phyloP scores from a whole-genome alignment of 2,797 vertebrate genomes.

The Tapirus indicus region DNA sequence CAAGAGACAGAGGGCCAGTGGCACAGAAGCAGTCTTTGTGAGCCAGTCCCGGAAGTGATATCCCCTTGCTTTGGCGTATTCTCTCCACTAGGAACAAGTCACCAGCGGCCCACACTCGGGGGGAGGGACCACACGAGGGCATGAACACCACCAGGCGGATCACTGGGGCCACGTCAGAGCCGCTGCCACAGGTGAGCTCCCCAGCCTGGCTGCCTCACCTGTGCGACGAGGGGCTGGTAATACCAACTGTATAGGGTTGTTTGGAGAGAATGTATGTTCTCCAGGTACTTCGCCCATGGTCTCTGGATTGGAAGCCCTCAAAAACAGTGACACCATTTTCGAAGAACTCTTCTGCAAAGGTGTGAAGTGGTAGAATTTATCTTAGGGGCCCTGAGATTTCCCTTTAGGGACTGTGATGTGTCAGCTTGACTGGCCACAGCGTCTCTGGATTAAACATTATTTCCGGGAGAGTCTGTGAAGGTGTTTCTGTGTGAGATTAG shows the following conservation, averaged over 20 bases:
- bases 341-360: neutral
- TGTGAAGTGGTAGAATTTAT: neutral
- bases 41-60: neutral
- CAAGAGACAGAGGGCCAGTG: too few relatives aligned
- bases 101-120: neutral
- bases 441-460: neutral
- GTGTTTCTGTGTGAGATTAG: neutral
- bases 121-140: rapidly evolving
- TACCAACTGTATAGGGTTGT: neutral
- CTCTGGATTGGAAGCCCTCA: neutral
- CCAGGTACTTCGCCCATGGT: too few relatives aligned
- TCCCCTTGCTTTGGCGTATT: rapidly evolving
- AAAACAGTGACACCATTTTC: neutral
- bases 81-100: neutral
- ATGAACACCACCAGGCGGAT: rapidly evolving
- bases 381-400: neutral
- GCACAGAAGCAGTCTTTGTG: too few relatives aligned
- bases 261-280: neutral
- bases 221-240: neutral
- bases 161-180: too few relatives aligned
- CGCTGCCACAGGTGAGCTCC: neutral
- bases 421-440: neutral
- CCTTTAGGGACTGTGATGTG: neutral
- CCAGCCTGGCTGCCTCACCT: neutral
- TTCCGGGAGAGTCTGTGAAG: neutral